Conservation (phyloP, 2,888 invertebrate genomes). For the Panorpa germanica region DNA sequence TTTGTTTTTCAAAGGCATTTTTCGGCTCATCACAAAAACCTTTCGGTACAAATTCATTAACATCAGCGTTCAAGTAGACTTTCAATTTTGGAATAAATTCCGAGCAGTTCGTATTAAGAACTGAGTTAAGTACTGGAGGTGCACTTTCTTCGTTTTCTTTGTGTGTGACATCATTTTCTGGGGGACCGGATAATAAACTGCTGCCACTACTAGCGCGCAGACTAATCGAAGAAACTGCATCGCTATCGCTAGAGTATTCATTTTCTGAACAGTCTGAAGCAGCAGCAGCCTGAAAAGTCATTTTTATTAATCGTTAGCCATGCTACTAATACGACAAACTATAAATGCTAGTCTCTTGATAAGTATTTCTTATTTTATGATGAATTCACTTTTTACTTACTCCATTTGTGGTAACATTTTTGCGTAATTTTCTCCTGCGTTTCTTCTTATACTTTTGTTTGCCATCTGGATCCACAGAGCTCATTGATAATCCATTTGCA, state of each 20-base stretch:
- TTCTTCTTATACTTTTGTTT: constrained; percentile 9
- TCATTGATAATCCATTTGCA: no score
- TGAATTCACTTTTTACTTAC: constrained; percentile 9
- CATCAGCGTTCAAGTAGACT: constrained; percentile 13
- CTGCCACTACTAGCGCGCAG: no score
- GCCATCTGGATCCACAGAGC: constrained; percentile 6
- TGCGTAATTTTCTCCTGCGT: constrained; percentile 7
- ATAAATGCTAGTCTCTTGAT: no score
- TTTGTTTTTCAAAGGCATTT: constrained; percentile 5
- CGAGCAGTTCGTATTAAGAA: constrained; percentile 12
- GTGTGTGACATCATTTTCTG: no score
- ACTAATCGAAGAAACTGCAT: constrained; percentile 4
- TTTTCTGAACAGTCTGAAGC: constrained; percentile 13
- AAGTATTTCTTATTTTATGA: background rate
- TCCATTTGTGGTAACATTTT: constrained; percentile 11
- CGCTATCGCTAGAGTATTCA: constrained; percentile 10
- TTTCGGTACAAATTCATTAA: constrained; percentile 14
- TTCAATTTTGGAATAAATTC: constrained; percentile 12
- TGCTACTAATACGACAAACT: no score
- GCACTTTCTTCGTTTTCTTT: constrained; percentile 11
- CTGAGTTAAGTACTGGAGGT: constrained; percentile 6
- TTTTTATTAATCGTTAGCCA: no score
- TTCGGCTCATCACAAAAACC: constrained; percentile 4
- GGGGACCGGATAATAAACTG: no score
- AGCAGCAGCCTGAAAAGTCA: constrained; percentile 11